Evolutionary conservation across 2,888 invertebrate species (phyloP), one percentile per base, ranked within the genome.

Genomic region (Andricus curvator): DNA sequence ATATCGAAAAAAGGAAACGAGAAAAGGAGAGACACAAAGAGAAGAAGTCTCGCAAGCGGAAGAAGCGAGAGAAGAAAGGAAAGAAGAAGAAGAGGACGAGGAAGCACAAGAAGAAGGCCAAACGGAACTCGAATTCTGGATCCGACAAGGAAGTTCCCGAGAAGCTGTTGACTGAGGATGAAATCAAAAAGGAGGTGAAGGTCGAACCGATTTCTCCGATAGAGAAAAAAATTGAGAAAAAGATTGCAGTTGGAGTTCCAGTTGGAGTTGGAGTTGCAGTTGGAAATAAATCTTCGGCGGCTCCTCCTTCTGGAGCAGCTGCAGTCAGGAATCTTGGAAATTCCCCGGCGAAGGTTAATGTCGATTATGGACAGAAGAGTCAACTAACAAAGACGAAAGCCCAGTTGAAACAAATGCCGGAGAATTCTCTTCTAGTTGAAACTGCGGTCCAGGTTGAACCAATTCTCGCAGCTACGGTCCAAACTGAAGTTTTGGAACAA

Each of bases 1-100:
- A 93, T 77, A 91, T 90, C n/a, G 90, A 91, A 77, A 88, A 88
- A 17, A 89, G 88, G 66, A 87, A 88, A 82, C 89, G 85, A n/a
- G 90, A 91, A 56, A 88, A 85, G 62, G 86, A 85, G 9, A 88
- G 86, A 33, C 85, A 86, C 5, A 90, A 84, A 25, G 85, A 87
- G 6, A 81, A 85, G 0, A 88, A 84, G 56, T 89, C 81, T 48
- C 87, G 87, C 0, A 89, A 86, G 51, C 85, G 84, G 29, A 82
- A 86, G 77, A 81, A 88, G 37, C 78, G 85, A 8, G 86, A 86
- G 25, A 86, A 83, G 41, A 88, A 82, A 62, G 84, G 84, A 25
- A 89, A 85, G 68, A 87, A 85, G 41, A 87, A 78, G 41, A 85
- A 80, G 33, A 87, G 87, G 25, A 85, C 83, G 0, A 84, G 86